Evolutionary conservation across 2,113 vertebrate genomes (phyloP).

Genomic region (Oxyura jamaicensis): DNA sequence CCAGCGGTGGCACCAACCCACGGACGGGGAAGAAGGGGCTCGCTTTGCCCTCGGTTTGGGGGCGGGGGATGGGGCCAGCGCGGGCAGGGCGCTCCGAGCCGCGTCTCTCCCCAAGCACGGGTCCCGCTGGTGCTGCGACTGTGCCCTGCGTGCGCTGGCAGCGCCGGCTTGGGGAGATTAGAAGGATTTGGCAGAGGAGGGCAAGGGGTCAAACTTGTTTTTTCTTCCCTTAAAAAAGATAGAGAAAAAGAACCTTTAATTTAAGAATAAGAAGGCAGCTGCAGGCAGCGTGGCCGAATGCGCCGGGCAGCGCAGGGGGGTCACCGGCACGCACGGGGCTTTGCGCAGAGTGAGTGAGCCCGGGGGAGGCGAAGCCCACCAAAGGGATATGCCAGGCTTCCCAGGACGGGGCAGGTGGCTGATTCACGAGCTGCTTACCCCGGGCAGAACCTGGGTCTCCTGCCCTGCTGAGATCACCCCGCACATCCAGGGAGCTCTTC

Average conservation of each 20-base stretch:
- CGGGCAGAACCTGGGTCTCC: not conserved
- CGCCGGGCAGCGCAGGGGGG: not conserved
- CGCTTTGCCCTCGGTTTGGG: not conserved
- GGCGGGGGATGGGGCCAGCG: not conserved
- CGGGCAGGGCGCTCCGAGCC: not conserved
- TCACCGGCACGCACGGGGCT: not conserved
- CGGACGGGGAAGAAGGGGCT: not conserved
- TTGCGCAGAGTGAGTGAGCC: rapidly evolving
- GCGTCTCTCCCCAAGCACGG: rapidly evolving
- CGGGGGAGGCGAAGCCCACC: not conserved
- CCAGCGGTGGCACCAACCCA: not conserved
- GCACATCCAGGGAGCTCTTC: not conserved
- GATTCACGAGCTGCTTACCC: not conserved
- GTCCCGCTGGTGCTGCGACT: not conserved
- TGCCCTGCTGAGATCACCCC: not conserved
- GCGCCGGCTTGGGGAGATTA: not conserved
- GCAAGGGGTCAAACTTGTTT: conserved; percentile 15
- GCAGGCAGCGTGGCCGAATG: rapidly evolving
- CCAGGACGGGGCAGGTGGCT: rapidly evolving
- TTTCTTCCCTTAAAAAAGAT: not conserved
- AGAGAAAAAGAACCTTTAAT: conserved; percentile 30
- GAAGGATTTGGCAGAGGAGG: conserved; percentile 34
- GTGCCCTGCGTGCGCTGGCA: not conserved
- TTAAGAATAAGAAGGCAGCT: conserved; percentile 17
- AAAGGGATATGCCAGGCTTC: rapidly evolving